Percentiles rank a stretch among this genome's conserved stretches.
phyloP scores from a whole-genome alignment of 2,113 vertebrate genomes.

The Eupsittula cactorum region DNA sequence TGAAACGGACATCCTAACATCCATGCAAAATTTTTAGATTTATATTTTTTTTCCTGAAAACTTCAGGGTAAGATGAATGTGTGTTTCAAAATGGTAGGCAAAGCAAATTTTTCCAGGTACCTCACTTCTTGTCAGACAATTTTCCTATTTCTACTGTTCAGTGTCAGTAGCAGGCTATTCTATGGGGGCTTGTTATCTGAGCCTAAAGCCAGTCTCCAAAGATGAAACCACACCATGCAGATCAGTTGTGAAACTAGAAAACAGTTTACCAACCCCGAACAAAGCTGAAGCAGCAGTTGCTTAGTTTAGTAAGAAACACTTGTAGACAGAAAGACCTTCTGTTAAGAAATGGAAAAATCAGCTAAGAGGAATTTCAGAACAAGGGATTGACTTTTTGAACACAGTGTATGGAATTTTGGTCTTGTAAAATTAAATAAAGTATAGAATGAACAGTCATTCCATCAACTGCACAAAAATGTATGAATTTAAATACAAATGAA shows the following conservation, averaged over 20 bases:
- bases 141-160: neutral
- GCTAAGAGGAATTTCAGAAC: neutral
- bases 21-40: neutral
- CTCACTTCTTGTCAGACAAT: neutral
- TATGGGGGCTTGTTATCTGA: neutral
- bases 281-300: neutral
- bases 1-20: neutral
- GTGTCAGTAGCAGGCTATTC: neutral
- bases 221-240: neutral
- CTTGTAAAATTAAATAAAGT: neutral
- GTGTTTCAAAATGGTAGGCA: neutral
- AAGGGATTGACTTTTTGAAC: neutral
- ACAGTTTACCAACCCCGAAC: neutral
- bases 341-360: fast-evolving
- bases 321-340: neutral
- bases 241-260: neutral
- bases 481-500: neutral
- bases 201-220: neutral
- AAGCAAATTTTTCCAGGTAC: neutral
- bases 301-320: neutral
- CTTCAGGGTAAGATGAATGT: neutral
- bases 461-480: neutral
- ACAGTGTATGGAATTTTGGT: neutral
- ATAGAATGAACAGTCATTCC: neutral
- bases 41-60: neutral